Evolutionary conservation across 2,113 vertebrate species (phyloP).

Genomic region (Rhinoptilus africanus): DNA sequence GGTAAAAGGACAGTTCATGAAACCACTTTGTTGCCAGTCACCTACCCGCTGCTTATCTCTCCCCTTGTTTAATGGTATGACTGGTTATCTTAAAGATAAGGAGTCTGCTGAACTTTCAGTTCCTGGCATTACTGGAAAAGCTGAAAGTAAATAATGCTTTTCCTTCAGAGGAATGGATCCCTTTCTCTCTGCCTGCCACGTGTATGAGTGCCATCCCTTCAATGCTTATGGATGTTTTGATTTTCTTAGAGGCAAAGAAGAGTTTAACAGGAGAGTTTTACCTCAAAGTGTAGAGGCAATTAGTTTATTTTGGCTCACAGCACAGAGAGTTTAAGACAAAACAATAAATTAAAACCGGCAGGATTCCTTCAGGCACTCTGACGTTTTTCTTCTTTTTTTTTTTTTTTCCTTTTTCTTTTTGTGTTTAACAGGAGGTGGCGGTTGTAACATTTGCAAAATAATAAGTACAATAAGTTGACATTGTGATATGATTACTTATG

Average conservation of each 20-base stretch:
- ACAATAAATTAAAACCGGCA: conserved; percentile 45
- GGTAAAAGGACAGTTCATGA: background rate
- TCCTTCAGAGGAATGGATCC: background rate
- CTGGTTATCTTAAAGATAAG: background rate
- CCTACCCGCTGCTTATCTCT: background rate
- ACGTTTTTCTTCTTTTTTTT: background rate
- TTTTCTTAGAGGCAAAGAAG: background rate
- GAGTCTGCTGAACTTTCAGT: background rate
- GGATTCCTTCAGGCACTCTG: conserved; percentile 44
- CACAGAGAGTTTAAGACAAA: conserved; percentile 34
- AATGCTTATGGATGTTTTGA: background rate
- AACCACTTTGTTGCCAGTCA: background rate
- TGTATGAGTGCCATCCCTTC: background rate
- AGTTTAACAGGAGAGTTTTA: conserved; percentile 19
- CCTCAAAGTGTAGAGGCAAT: conserved; percentile 34
- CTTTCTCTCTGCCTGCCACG: background rate
- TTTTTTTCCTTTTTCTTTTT: background rate
- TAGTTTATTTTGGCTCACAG: conserved; percentile 63
- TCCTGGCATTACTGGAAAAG: background rate
- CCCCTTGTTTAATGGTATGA: background rate
- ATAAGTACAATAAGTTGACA: conserved; percentile 50
- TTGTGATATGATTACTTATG: conserved; percentile 61
- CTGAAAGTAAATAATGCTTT: background rate
- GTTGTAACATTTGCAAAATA: conserved; percentile 70
- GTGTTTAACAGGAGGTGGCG: conserved; percentile 53